Conservation (phyloP, 2,888 invertebrate species). For the Lepidonotus clava region DNA sequence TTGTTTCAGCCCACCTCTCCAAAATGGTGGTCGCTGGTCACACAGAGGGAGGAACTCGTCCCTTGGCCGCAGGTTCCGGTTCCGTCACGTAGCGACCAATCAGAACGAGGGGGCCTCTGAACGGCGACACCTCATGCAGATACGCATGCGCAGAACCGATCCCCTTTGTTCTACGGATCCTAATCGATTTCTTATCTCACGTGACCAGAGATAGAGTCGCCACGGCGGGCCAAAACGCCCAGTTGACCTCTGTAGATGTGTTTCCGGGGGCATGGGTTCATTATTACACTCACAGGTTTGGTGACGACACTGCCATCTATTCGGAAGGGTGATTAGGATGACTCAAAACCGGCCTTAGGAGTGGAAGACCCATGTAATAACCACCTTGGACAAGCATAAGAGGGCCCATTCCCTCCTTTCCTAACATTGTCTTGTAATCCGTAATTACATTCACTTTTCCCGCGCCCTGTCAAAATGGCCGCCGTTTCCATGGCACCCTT, state of each 20-base stretch:
- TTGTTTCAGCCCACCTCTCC: no score
- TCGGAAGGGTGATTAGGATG: not conserved
- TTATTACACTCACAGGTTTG: not conserved
- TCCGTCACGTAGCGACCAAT: not conserved
- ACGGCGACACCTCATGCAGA: not conserved
- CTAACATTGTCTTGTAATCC: conserved; percentile 31
- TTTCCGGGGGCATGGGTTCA: not conserved
- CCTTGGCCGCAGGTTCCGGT: not conserved
- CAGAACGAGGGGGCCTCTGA: not conserved
- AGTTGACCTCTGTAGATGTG: not conserved
- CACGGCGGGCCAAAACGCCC: not conserved
- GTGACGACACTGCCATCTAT: not conserved
- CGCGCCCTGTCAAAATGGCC: conserved; percentile 19
- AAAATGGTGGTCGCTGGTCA: no score
- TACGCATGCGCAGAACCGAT: not conserved
- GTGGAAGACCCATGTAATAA: not conserved
- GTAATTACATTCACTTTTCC: conserved; percentile 4
- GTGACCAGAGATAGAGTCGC: not conserved
- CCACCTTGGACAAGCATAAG: not conserved
- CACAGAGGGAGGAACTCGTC: no score
- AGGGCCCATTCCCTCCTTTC: not conserved
- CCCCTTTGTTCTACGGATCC: conserved; percentile 11
- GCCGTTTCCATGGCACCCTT: conserved; percentile 28
- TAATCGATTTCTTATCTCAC: conserved; percentile 28
- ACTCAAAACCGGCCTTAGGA: not conserved